Conservation (phyloP, 2,797 vertebrate species). For the Cossypha polioptera region DNA sequence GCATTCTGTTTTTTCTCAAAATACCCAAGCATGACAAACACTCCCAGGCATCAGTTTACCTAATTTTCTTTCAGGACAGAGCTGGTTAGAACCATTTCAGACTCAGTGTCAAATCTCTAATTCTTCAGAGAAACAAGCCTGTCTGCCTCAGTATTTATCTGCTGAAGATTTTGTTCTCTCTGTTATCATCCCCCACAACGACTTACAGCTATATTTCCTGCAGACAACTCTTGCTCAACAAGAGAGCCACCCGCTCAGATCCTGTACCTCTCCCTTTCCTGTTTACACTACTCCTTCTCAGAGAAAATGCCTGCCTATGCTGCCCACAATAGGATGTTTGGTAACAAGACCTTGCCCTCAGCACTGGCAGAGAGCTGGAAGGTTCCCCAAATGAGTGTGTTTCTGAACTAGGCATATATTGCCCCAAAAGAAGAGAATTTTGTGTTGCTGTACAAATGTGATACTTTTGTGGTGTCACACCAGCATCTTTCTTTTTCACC, state of each 20-base stretch:
- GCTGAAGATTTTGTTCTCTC: background rate
- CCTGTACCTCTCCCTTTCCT: slow-evolving; percentile 45
- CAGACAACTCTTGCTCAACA: background rate
- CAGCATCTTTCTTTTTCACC: background rate
- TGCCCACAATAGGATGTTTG: background rate
- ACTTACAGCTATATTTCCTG: slow-evolving; percentile 33
- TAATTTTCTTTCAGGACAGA: background rate
- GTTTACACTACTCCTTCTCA: background rate
- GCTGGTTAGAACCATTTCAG: background rate
- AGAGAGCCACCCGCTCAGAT: background rate
- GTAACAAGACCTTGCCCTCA: background rate
- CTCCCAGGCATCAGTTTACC: background rate
- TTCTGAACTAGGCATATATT: background rate
- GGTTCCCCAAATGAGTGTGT: background rate
- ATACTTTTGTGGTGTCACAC: background rate
- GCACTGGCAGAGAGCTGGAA: background rate
- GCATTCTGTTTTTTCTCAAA: background rate
- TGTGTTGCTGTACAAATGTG: background rate
- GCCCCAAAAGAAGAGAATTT: background rate
- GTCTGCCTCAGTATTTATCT: background rate
- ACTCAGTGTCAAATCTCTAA: background rate
- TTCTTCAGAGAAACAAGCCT: background rate
- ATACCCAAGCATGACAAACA: background rate
- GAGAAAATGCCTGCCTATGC: background rate
- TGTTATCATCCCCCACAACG: slow-evolving; percentile 4